Base-by-base conservation (phyloP, 1,140 invertebrate genomes). In the Drosophila truncata region DNA sequence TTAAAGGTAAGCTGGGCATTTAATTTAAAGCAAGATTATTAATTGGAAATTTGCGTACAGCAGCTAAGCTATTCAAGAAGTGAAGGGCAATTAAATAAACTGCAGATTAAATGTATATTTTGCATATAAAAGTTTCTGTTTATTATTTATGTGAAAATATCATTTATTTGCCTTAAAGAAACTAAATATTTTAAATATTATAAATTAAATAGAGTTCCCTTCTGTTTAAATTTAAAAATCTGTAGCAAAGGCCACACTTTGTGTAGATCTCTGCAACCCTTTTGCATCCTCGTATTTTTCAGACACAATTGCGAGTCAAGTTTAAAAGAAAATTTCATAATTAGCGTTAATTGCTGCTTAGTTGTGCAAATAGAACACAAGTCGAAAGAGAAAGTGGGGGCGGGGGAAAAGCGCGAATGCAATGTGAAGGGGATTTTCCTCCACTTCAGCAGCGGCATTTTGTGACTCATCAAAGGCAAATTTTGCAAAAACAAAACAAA, bases 311-410 rank as follows among this genome's bases (percentile, higher is more conserved):
- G 64, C 57, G 33, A 46, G 42, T 71, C 31, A 35, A 71, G 50
- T 70, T 71, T 39, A 70, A 71, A 75, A 64, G 57, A 62, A 78
- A 71, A 78, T 78, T 59, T 55, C 66, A 78, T 79, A 79, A 79
- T 78, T 72, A 79, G 66, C 75, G 46, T 71, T 79, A 79, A 79
- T 79, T 79, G 76, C 75, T 64, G 76, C 66, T 71, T 59, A 78
- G 65, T 79, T 79, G 75, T 64, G 76, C 75, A 79, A 79, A 72
- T 78, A 78, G 76, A 79, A 79, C 75, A 31, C 44, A 44, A 39
- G 37, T 9, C 47, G 59, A 63, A 63, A 63, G 70, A 39, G 71
- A 74, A 74, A 74, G 71, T 74, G 70, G 49, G 33, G n/a, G 57
- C 7, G n/a, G 16, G n/a, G 16, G 4, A 42, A 18, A 46, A 46